phyloP scores from a whole-genome alignment of 2,888 invertebrate genomes.

The Zygogramma bicolorata region DNA sequence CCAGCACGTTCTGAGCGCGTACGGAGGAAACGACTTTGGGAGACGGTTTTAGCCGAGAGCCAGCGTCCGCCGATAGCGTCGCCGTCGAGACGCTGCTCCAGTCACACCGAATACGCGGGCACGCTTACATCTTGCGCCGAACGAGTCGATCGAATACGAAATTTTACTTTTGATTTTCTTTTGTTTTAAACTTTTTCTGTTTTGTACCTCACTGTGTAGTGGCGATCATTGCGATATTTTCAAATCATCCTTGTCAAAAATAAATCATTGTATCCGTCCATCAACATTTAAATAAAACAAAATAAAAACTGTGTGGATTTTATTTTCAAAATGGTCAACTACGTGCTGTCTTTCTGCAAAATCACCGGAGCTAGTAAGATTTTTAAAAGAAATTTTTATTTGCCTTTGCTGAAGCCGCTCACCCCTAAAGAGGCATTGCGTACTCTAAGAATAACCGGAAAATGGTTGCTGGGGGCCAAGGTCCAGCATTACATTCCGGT shows the following conservation, averaged over 20 bases:
- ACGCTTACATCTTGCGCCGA: slow-evolving; percentile 46
- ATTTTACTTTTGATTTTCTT: slow-evolving; percentile 33
- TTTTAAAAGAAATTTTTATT: slow-evolving; percentile 85
- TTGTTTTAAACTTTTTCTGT: slow-evolving; percentile 29
- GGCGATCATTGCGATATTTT: slow-evolving; percentile 14
- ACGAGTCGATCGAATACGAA: slow-evolving; percentile 50
- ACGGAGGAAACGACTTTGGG: slow-evolving; percentile 54
- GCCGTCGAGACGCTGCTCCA: slow-evolving; percentile 36
- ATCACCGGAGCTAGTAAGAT: slow-evolving; percentile 86
- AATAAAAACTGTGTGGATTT: slow-evolving; percentile 36
- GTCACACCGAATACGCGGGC: slow-evolving; percentile 49
- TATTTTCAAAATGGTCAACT: slow-evolving; percentile 61
- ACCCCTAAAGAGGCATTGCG: slow-evolving; percentile 86
- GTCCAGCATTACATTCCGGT: slow-evolving; percentile 87
- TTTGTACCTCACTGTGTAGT: slow-evolving; percentile 27
- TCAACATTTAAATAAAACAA: slow-evolving; percentile 36
- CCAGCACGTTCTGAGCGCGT: slow-evolving; percentile 54
- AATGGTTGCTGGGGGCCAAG: slow-evolving; percentile 79
- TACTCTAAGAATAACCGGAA: slow-evolving; percentile 85
- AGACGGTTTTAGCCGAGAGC: slow-evolving; percentile 51
- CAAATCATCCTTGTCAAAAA: slow-evolving; percentile 26
- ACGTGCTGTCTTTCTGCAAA: slow-evolving; percentile 75
- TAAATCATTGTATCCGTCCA: slow-evolving; percentile 28
- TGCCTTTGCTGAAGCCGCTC: slow-evolving; percentile 84
- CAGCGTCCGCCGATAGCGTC: slow-evolving; percentile 17